phyloP scores from a whole-genome alignment of 2,113 vertebrate genomes.

The Leuciscus idus region DNA sequence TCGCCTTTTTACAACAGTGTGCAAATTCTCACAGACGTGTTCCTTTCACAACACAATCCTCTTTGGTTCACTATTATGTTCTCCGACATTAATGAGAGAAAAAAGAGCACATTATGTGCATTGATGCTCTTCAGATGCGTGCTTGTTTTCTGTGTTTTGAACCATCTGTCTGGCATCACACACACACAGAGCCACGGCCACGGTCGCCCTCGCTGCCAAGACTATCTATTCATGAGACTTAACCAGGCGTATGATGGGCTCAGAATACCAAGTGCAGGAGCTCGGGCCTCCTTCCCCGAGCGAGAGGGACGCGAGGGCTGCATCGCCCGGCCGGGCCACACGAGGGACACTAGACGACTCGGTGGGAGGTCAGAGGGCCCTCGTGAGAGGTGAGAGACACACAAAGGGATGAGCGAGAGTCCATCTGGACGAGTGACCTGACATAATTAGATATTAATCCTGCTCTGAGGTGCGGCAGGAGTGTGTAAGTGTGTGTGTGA shows the following conservation, averaged over 20 bases:
- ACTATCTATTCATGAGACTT: constrained; percentile 96
- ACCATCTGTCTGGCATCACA: constrained; percentile 95
- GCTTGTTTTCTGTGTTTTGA: constrained; percentile 89
- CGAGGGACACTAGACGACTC: constrained; percentile 86
- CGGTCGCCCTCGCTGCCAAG: constrained; percentile 87
- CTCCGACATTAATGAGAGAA: constrained; percentile 92
- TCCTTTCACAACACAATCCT: constrained; percentile 90
- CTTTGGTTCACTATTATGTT: constrained; percentile 94
- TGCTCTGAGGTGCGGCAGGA: constrained; percentile 84
- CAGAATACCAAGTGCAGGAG: constrained; percentile 92
- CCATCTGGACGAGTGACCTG: constrained; percentile 99
- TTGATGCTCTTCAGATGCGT: constrained; percentile 91
- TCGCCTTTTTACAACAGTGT: constrained; percentile 78
- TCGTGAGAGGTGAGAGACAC: constrained; percentile 89
- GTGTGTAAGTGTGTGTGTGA: constrained; percentile 82
- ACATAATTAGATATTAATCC: constrained; percentile 99
- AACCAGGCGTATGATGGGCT: constrained; percentile 94
- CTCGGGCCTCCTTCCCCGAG: constrained; percentile 66
- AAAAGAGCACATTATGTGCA: constrained; percentile 90
- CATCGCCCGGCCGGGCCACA: constrained; percentile 68
- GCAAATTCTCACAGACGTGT: constrained; percentile 91
- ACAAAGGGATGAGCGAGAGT: constrained; percentile 94
- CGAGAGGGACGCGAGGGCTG: constrained; percentile 58
- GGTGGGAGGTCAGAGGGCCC: constrained; percentile 93
- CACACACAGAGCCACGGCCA: constrained; percentile 90